A percentile compares a stretch with the other conserved stretches of the same genome.
Conservation (phyloP, 2,797 vertebrate species). For the Onychomys leucogaster region DNA sequence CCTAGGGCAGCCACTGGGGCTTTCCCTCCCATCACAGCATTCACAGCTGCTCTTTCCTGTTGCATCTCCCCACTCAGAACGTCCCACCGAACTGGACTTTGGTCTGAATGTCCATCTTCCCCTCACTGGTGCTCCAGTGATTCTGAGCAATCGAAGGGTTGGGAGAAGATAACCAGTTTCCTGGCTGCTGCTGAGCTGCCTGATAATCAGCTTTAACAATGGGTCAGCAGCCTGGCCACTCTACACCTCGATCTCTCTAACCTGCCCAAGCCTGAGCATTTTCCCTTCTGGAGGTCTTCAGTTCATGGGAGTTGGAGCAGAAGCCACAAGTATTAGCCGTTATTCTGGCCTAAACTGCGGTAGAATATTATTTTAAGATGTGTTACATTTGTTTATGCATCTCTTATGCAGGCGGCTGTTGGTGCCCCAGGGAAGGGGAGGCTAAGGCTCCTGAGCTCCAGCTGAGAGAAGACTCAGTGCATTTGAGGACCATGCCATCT, state of each 20-base stretch:
- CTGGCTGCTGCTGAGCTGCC: slow-evolving; percentile 6
- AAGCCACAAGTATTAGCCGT: neutral
- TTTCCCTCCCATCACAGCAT: neutral
- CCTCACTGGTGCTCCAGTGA: neutral
- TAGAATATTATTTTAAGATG: no score
- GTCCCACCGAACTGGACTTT: neutral
- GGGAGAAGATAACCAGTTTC: neutral
- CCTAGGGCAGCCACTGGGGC: neutral
- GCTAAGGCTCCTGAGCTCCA: neutral
- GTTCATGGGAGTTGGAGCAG: neutral
- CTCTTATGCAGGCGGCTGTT: neutral
- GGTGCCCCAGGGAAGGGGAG: neutral
- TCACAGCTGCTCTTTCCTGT: neutral
- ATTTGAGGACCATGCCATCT: neutral
- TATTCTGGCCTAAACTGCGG: neutral
- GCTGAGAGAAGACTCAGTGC: neutral
- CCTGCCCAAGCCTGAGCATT: neutral
- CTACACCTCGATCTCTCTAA: neutral
- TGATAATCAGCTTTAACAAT: slow-evolving; percentile 42
- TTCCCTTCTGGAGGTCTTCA: neutral
- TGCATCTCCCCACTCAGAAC: no score
- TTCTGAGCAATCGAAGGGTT: neutral
- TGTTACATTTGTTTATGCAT: no score
- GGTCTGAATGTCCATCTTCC: neutral
- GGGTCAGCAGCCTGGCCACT: neutral